Evolutionary conservation across 2,797 vertebrate species (phyloP).

Genomic region (Geotrypetes seraphini): DNA sequence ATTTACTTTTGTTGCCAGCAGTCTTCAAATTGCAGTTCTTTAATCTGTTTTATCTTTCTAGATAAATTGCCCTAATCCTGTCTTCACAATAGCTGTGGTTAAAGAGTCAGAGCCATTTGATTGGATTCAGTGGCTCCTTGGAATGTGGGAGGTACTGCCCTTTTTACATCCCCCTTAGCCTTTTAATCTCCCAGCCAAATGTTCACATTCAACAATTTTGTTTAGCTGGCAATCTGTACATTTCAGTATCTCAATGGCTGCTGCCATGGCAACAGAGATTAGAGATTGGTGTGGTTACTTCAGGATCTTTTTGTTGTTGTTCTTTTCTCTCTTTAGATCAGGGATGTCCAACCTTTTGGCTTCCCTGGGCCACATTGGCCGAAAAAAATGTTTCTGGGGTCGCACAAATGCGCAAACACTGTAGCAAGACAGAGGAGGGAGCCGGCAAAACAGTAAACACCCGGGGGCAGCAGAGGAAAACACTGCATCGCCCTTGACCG

Average conservation of each 20-base stretch:
- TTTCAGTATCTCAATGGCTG: constrained; percentile 70
- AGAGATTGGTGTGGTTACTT: constrained; percentile 54
- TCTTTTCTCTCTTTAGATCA: constrained; percentile 46
- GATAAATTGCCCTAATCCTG: constrained; percentile 72
- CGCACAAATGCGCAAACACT: too few species aligned
- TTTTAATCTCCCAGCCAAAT: constrained; percentile 78
- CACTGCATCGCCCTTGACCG: too few species aligned
- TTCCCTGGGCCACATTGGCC: too few species aligned
- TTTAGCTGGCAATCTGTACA: constrained; percentile 72
- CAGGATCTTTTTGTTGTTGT: constrained; percentile 45
- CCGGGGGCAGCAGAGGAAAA: too few species aligned
- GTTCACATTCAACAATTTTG: constrained; percentile 79
- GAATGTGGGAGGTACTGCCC: constrained; percentile 72
- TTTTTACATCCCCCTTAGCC: constrained; percentile 68
- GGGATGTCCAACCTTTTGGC: too few species aligned
- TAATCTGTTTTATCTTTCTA: constrained; percentile 74
- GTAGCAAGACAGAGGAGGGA: too few species aligned
- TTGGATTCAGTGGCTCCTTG: constrained; percentile 68
- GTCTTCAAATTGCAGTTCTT: constrained; percentile 64
- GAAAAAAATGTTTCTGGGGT: too few species aligned
- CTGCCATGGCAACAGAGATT: constrained; percentile 74
- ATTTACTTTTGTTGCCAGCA: constrained; percentile 61
- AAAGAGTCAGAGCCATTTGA: constrained; percentile 70
- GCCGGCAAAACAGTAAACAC: too few species aligned
- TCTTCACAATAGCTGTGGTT: constrained; percentile 65